Evolutionary conservation across 2,797 vertebrate species (phyloP).

Genomic region (Characodon lateralis): DNA sequence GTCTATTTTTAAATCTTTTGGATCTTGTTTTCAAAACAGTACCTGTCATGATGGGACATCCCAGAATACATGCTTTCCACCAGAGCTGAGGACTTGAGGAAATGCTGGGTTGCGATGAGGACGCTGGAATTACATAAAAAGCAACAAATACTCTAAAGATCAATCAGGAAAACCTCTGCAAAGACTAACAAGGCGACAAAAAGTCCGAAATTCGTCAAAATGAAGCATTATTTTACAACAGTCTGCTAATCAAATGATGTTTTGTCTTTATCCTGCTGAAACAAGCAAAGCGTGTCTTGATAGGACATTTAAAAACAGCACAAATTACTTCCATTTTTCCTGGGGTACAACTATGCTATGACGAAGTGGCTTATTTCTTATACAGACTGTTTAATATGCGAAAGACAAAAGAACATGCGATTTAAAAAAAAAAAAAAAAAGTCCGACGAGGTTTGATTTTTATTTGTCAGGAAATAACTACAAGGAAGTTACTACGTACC

Average conservation of each 20-base stretch:
- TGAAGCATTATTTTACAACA: no score
- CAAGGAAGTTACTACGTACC: background rate
- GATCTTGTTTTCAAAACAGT: constrained; percentile 43
- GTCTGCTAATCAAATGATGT: no score
- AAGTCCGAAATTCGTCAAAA: no score
- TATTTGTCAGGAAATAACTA: background rate
- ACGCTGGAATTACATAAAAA: constrained; percentile 78
- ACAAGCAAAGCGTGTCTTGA: background rate
- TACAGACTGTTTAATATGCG: background rate
- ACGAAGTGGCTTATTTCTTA: background rate
- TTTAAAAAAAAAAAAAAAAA: background rate
- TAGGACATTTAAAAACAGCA: background rate
- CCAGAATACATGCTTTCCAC: constrained; percentile 87
- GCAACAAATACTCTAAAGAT: background rate
- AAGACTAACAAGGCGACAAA: no score
- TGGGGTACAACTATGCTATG: background rate
- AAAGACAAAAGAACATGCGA: background rate
- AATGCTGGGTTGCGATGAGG: constrained; percentile 90
- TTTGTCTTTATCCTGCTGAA: no score
- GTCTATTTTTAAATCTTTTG: background rate
- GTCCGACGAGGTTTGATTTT: background rate
- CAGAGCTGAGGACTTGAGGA: constrained; percentile 88
- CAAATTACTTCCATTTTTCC: background rate
- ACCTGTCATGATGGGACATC: constrained; percentile 91
- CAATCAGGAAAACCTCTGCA: background rate